Conservation (phyloP, 2,113 vertebrate species). For the Peromyscus polionotus region DNA sequence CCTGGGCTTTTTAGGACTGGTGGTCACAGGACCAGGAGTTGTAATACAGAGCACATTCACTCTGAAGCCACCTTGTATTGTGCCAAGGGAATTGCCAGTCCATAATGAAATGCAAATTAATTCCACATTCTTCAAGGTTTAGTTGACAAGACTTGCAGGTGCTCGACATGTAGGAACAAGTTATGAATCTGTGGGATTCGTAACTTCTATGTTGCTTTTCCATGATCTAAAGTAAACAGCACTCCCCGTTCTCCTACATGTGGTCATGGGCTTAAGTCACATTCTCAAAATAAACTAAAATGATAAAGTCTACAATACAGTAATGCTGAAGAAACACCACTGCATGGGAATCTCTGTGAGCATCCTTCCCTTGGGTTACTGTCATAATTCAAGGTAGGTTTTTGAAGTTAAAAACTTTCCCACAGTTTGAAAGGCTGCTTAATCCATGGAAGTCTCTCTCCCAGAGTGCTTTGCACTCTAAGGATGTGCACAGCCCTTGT, state of each 20-base stretch:
- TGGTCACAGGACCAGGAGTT: not conserved
- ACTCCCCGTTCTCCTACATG: not conserved
- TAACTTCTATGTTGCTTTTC: constrained; percentile 56
- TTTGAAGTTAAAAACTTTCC: not conserved
- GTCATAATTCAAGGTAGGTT: not conserved
- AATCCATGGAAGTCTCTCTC: no score
- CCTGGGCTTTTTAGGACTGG: not conserved
- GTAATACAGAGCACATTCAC: not conserved
- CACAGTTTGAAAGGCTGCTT: not conserved
- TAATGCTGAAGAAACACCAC: not conserved
- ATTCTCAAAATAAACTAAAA: constrained; percentile 49
- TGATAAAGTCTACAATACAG: constrained; percentile 53
- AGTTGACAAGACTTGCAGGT: constrained; percentile 58
- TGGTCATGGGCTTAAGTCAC: constrained; percentile 36
- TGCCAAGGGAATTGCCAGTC: constrained; percentile 58
- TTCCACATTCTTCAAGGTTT: constrained; percentile 72
- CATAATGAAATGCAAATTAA: constrained; percentile 81
- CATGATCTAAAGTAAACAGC: constrained; percentile 68
- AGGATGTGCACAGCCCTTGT: no score
- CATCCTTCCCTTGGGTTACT: not conserved
- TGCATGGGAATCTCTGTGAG: fast-evolving
- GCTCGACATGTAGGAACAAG: constrained; percentile 39
- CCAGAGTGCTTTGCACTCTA: not conserved
- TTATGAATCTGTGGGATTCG: not conserved
- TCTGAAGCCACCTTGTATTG: constrained; percentile 34